phyloP scores from a whole-genome alignment of 37 sponge, comb jelly and placozoan genomes.

The Corticium candelabrum region DNA sequence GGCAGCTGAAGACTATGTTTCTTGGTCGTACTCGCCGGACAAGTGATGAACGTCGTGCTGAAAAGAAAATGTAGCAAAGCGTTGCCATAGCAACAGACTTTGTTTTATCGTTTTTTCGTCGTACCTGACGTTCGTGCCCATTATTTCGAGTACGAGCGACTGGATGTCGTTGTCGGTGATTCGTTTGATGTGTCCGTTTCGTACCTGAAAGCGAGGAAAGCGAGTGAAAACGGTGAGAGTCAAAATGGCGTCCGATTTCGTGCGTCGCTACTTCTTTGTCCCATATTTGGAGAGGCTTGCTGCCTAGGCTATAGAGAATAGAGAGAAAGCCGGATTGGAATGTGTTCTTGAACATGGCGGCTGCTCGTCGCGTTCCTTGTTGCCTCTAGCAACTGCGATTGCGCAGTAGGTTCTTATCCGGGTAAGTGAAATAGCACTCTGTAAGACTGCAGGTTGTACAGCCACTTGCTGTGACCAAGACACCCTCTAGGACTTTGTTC shows the following conservation, averaged over 20 bases:
- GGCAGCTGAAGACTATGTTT: constrained; percentile 87
- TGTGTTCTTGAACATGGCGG: constrained; percentile 99
- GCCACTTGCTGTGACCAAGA: no score
- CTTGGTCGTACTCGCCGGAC: constrained; percentile 78
- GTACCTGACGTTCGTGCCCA: constrained; percentile 91
- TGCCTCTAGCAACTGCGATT: no score
- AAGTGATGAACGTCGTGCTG: constrained; percentile 90
- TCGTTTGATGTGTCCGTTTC: constrained; percentile 97
- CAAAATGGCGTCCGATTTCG: no score
- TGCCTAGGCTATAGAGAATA: constrained; percentile 95
- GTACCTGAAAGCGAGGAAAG: constrained; percentile 39
- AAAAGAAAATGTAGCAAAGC: no score
- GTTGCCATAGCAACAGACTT: neutral
- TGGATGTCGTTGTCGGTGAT: constrained; percentile 99
- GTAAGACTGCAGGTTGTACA: no score
- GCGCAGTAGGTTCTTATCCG: no score
- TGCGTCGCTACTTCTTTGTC: constrained; percentile 94
- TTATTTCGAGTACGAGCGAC: constrained; percentile 90
- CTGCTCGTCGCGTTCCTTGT: no score
- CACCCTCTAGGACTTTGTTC: no score
- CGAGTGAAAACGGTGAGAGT: no score
- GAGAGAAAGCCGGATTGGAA: constrained; percentile 99
- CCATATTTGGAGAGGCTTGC: constrained; percentile 96
- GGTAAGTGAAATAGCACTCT: no score
- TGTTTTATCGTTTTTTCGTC: neutral